A percentile compares a stretch with the other conserved stretches of the same genome.
Conservation (phyloP, 1,140 invertebrate species). For the Trichonephila inaurata region DNA sequence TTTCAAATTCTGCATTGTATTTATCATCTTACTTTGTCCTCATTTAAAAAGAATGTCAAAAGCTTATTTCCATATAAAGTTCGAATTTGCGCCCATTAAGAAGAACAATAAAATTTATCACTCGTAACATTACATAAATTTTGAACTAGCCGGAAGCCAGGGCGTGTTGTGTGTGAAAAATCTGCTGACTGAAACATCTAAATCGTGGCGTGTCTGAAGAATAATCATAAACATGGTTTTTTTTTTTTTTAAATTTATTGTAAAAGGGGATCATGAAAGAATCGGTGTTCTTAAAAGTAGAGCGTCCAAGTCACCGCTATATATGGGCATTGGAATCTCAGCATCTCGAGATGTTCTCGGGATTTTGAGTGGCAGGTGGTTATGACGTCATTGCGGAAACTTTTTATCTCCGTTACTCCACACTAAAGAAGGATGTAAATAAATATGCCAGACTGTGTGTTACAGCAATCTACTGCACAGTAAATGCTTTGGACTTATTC, state of each 20-base stretch:
- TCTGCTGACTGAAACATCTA: not conserved
- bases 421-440: slow-evolving; percentile 50
- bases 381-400: slow-evolving; percentile 55
- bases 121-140: not conserved
- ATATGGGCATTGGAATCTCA: slow-evolving; percentile 54
- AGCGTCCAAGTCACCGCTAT: not conserved
- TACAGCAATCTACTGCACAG: not conserved
- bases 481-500: not conserved
- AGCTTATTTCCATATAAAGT: not conserved
- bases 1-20: too few relatives aligned
- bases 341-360: not conserved
- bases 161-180: slow-evolving; percentile 6
- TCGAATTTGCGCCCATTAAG: not conserved
- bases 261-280: slow-evolving; percentile 12
- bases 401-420: slow-evolving; percentile 46
- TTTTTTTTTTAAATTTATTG: slow-evolving; percentile 19
- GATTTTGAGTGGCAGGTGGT: slow-evolving; percentile 74
- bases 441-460: slow-evolving; percentile 48
- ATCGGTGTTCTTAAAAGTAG: slow-evolving; percentile 52
- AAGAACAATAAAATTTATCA: not conserved
- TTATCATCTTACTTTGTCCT: too few relatives aligned
- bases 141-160: not conserved
- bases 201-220: not conserved
- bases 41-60: too few relatives aligned
- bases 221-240: not conserved